These are phyloP conservation scores for Platysteira castanea DNA, from an alignment of 2,113 vertebrate genomes.

Conservation along the genomic window DNA sequence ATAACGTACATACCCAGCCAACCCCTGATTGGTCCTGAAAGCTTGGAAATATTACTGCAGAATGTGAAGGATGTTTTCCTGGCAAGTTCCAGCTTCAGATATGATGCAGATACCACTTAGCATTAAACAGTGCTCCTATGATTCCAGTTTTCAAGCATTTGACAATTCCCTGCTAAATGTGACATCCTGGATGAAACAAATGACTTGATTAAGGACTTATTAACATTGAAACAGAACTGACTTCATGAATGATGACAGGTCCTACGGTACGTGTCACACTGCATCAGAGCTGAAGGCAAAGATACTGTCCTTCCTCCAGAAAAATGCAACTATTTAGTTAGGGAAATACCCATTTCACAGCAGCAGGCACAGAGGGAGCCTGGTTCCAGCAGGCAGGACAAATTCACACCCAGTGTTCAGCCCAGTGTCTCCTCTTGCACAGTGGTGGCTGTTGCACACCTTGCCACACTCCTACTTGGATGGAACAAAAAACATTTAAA, in stretches of 20 bases:
- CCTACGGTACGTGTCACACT: constrained; percentile 36
- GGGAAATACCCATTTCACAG: background rate
- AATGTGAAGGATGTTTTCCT: constrained; percentile 45
- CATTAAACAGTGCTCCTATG: constrained; percentile 7
- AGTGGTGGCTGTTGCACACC: background rate
- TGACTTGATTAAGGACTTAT: constrained; percentile 67
- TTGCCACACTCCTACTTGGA: background rate
- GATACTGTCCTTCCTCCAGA: background rate
- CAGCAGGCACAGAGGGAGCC: background rate
- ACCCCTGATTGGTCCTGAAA: constrained; percentile 18
- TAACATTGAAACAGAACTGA: constrained; percentile 58
- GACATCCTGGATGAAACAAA: constrained; percentile 65
- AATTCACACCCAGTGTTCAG: background rate
- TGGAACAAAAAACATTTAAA: background rate
- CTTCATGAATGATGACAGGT: constrained; percentile 59
- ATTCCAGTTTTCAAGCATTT: constrained; percentile 45
- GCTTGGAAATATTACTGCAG: background rate
- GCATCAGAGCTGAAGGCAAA: constrained; percentile 52
- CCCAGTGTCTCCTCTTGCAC: background rate
- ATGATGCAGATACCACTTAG: constrained; percentile 39
- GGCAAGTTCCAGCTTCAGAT: constrained; percentile 31
- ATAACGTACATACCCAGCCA: constrained; percentile 8
- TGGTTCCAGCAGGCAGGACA: background rate
- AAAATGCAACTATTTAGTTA: background rate
- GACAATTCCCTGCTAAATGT: constrained; percentile 53